Percentiles rank a stretch among this genome's conserved stretches.
Conservation (phyloP, 1,140 invertebrate genomes). For the Leptestheria dahalacensis region DNA sequence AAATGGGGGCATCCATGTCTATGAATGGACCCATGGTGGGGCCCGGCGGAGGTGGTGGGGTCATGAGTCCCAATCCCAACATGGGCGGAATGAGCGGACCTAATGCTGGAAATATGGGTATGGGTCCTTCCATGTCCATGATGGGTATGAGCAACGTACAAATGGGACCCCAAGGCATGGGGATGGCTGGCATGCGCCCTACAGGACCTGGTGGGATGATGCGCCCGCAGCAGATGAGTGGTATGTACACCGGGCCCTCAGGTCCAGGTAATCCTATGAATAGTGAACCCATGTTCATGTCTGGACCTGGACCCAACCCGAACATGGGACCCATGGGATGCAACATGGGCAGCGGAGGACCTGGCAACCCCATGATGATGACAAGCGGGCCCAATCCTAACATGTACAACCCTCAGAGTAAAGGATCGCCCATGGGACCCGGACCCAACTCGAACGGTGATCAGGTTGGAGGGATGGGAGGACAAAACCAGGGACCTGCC, state of each 20-base stretch:
- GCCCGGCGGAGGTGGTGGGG: conserved; percentile 24
- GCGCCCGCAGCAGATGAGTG: conserved; percentile 24
- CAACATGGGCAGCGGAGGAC: conserved; percentile 23
- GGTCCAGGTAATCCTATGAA: conserved; percentile 21
- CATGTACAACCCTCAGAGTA: conserved; percentile 21
- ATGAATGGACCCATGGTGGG: conserved; percentile 16
- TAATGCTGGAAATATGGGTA: conserved; percentile 25
- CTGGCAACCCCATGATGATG: conserved; percentile 23
- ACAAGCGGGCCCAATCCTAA: conserved; percentile 19
- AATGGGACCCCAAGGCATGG: conserved; percentile 22
- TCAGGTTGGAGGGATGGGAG: conserved; percentile 24
- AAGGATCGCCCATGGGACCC: conserved; percentile 23
- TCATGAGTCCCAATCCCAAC: conserved; percentile 27
- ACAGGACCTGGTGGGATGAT: conserved; percentile 23
- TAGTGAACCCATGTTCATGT: conserved; percentile 20
- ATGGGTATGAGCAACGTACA: conserved; percentile 15
- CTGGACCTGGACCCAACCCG: conserved; percentile 20
- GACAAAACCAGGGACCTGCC: conserved; percentile 33
- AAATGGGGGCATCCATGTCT: conserved; percentile 13
- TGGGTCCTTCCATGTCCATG: conserved; percentile 19
- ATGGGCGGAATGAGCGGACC: conserved; percentile 28
- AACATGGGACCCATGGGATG: conserved; percentile 16
- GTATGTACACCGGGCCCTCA: conserved; percentile 25
- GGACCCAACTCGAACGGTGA: conserved; percentile 7
- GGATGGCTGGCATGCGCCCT: conserved; percentile 29